Conservation (phyloP, 2,888 invertebrate species). For the Xiphydria camelus region DNA sequence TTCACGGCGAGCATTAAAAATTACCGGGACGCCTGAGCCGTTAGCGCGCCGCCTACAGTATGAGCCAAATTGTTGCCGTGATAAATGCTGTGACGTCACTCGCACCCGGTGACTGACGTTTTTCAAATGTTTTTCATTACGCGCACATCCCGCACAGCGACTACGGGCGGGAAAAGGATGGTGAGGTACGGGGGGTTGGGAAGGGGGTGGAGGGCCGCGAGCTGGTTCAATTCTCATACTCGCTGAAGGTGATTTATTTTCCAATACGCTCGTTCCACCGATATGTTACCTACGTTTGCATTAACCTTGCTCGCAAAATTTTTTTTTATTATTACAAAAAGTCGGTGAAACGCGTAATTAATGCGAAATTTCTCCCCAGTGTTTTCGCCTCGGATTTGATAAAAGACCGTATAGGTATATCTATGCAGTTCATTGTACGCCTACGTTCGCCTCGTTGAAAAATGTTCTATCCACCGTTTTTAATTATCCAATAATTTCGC, state of each 20-base stretch:
- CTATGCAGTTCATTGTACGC: too few relatives aligned
- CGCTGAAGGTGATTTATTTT: conserved; percentile 2
- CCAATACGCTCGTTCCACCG: conserved; percentile 2
- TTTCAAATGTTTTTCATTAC: conserved; percentile 16
- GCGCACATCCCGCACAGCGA: conserved; percentile 6
- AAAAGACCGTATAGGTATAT: too few relatives aligned
- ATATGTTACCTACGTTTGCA: conserved; percentile 4
- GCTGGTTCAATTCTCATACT: not conserved
- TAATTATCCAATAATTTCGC: too few relatives aligned
- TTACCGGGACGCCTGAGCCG: conserved; percentile 1
- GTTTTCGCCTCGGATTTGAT: too few relatives aligned
- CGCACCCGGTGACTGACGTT: conserved; percentile 13
- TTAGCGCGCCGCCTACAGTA: conserved; percentile 6
- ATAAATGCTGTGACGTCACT: conserved; percentile 14
- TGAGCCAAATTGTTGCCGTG: conserved; percentile 6
- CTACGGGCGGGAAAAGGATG: not conserved
- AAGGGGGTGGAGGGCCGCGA: not conserved
- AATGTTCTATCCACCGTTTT: too few relatives aligned
- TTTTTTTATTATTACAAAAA: too few relatives aligned
- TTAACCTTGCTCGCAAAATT: too few relatives aligned
- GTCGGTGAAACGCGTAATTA: too few relatives aligned
- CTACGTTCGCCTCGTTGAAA: too few relatives aligned
- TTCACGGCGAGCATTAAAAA: conserved; percentile 11
- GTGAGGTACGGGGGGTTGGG: not conserved
- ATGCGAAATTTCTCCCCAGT: too few relatives aligned